Evolutionary conservation across 2,888 invertebrate species (phyloP).

Genomic region (Subacronicta megacephala): DNA sequence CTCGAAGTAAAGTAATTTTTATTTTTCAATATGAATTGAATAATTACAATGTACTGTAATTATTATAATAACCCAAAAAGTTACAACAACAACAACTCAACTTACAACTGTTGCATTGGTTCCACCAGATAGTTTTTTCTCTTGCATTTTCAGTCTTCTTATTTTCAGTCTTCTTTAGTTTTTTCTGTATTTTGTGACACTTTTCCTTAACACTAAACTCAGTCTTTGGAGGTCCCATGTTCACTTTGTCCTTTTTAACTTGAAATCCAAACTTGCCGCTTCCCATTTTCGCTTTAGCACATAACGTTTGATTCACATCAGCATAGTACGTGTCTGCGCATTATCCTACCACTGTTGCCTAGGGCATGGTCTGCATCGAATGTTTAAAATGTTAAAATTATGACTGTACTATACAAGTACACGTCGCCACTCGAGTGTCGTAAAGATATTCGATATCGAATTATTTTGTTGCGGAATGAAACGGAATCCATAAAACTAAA

Average conservation of each 20-base stretch:
- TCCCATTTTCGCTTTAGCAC: constrained; percentile 81
- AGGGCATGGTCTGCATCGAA: constrained; percentile 64
- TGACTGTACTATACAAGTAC: constrained; percentile 68
- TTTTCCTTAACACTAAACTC: constrained; percentile 87
- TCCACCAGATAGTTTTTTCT: constrained; percentile 88
- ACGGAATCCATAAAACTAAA: constrained; percentile 83
- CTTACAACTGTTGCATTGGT: constrained; percentile 86
- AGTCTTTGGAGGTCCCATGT: constrained; percentile 75
- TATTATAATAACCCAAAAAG: constrained; percentile 10
- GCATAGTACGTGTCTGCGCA: constrained; percentile 49
- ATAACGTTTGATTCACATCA: constrained; percentile 59
- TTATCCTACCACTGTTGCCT: constrained; percentile 68
- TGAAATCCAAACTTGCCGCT: constrained; percentile 84
- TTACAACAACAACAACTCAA: constrained; percentile 58
- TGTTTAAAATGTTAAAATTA: constrained; percentile 68
- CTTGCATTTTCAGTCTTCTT: constrained; percentile 82
- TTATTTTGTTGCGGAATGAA: constrained; percentile 83
- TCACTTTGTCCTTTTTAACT: constrained; percentile 82
- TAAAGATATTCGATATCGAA: constrained; percentile 83
- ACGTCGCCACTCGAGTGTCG: constrained; percentile 74
- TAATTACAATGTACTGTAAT: constrained; percentile 10
- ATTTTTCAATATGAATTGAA: constrained; percentile 17
- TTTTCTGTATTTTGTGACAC: constrained; percentile 84
- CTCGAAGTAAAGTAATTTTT: constrained; percentile 7
- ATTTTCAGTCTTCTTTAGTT: constrained; percentile 87